phyloP scores from a whole-genome alignment of 2,888 invertebrate genomes.

The Brachylomia viminalis region DNA sequence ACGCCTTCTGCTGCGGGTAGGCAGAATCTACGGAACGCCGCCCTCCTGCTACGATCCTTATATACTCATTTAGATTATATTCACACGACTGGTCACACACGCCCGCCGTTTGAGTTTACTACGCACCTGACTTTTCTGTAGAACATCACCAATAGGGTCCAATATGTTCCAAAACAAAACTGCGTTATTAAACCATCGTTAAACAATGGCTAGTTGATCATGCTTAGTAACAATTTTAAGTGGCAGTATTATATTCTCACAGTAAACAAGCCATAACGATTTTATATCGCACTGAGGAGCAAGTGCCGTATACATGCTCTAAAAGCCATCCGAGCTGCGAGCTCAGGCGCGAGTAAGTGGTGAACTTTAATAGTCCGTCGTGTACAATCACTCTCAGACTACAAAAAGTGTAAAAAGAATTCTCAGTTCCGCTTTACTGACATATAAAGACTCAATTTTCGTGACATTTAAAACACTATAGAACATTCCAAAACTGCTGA shows the following conservation, averaged over 20 bases:
- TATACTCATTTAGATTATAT: no score
- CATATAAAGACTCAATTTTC: conserved; percentile 62
- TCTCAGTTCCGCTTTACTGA: conserved; percentile 64
- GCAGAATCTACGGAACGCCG: background rate
- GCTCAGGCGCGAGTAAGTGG: conserved; percentile 75
- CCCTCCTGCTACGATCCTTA: background rate
- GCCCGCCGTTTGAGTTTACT: background rate
- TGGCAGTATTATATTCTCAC: conserved; percentile 46
- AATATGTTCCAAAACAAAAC: conserved; percentile 3
- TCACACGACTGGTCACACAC: no score
- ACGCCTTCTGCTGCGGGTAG: background rate
- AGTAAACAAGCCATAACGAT: conserved; percentile 61
- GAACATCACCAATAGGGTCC: background rate
- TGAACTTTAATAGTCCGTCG: conserved; percentile 74
- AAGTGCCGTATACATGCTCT: conserved; percentile 57
- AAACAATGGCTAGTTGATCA: conserved; percentile 9
- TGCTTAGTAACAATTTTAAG: conserved; percentile 33
- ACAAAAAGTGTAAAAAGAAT: conserved; percentile 47
- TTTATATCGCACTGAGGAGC: conserved; percentile 54
- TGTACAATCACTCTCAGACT: conserved; percentile 68
- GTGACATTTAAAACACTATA: conserved; percentile 59
- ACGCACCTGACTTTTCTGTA: background rate
- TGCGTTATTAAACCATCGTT: conserved; percentile 9
- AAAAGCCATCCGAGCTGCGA: conserved; percentile 67
- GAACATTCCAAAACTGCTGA: conserved; percentile 44